These are phyloP conservation scores for Menura novaehollandiae DNA, from an alignment of 2,113 vertebrate species.

Conservation along the genomic window DNA sequence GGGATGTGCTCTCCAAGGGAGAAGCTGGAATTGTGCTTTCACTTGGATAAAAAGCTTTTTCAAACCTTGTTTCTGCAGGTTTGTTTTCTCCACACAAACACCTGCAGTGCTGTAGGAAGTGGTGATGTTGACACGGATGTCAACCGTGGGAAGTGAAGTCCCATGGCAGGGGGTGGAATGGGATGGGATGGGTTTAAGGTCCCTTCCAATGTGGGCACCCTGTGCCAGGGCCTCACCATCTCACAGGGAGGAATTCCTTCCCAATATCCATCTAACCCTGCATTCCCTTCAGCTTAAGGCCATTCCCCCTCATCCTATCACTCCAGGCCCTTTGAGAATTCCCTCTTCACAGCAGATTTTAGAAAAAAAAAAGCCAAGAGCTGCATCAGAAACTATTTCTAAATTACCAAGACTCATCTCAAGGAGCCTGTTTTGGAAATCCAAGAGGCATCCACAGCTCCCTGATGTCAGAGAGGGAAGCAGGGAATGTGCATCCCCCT, in stretches of 20 bases:
- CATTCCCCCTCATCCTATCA: background rate
- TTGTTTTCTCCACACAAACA: background rate
- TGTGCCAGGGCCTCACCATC: background rate
- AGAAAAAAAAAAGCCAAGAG: background rate
- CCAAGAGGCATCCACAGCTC: background rate
- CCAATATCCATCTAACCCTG: background rate
- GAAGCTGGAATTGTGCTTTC: background rate
- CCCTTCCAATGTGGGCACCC: accelerated
- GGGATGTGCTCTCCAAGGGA: background rate
- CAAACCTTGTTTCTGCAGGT: background rate
- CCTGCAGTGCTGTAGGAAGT: background rate
- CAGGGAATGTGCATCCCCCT: background rate
- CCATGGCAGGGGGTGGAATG: background rate
- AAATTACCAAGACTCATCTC: background rate
- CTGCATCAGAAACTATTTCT: background rate
- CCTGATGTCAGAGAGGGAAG: background rate
- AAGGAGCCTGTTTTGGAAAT: background rate
- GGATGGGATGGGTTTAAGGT: background rate
- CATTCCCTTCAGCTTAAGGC: background rate
- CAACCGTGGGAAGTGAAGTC: background rate
- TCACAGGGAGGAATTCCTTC: background rate
- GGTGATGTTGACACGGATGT: accelerated
- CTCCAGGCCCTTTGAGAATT: background rate
- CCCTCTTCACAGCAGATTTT: background rate
- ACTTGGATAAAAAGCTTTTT: background rate